These are phyloP conservation scores for Champsocephalus esox DNA, from an alignment of 2,797 vertebrate species.

Conservation along the genomic window DNA sequence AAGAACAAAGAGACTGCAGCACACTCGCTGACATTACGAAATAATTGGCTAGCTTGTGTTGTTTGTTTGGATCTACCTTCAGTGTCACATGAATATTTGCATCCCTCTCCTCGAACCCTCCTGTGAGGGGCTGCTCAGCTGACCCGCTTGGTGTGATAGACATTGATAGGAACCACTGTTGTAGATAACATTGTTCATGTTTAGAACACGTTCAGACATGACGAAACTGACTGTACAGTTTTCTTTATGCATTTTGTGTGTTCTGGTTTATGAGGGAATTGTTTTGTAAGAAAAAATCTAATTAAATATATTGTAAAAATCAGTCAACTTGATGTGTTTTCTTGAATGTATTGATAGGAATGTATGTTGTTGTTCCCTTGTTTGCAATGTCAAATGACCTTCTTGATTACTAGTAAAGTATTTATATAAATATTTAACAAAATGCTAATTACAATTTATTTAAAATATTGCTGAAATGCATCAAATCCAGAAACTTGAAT, in stretches of 20 bases:
- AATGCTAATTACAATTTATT: background rate
- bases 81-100: constrained; percentile 68
- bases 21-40: constrained; percentile 53
- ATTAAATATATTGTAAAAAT: constrained; percentile 81
- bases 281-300: constrained; percentile 83
- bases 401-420: background rate
- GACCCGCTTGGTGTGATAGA: constrained; percentile 77
- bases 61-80: constrained; percentile 70
- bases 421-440: background rate
- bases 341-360: background rate
- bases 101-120: constrained; percentile 61
- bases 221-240: constrained; percentile 84
- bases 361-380: background rate
- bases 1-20: constrained; percentile 64
- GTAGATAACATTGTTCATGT: constrained; percentile 84
- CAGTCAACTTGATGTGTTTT: constrained; percentile 26
- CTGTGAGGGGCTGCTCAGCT: constrained; percentile 63
- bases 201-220: constrained; percentile 80
- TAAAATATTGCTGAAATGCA: background rate
- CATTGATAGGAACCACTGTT: constrained; percentile 81
- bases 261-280: constrained; percentile 85
- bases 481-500: background rate
- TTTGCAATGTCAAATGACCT: background rate
- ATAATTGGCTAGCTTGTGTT: constrained; percentile 64
- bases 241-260: constrained; percentile 86